Percentiles rank a stretch among this genome's conserved stretches.
These are phyloP conservation scores for Otocyon megalotis DNA, from an alignment of 2,113 vertebrate species.

Conservation along the genomic window DNA sequence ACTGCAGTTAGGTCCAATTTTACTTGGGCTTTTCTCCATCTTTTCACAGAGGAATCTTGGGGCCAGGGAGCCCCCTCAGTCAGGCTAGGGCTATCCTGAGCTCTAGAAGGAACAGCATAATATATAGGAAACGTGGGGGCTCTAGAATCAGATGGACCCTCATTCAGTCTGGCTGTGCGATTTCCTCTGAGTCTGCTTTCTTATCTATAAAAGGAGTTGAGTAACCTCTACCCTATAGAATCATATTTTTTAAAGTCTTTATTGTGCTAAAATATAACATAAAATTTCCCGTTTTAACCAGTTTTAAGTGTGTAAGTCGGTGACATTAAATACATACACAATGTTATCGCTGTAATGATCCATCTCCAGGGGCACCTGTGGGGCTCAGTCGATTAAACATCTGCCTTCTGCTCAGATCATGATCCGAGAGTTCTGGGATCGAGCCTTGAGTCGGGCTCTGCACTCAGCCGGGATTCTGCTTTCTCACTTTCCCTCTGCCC, in stretches of 20 bases:
- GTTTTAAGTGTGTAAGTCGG: background rate
- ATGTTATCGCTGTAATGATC: background rate
- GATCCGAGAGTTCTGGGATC: background rate
- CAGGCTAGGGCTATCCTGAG: background rate
- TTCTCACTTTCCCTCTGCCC: background rate
- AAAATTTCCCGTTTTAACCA: background rate
- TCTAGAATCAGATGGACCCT: background rate
- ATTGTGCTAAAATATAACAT: background rate
- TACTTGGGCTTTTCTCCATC: background rate
- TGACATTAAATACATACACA: background rate
- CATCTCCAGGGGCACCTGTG: background rate
- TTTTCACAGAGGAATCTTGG: background rate
- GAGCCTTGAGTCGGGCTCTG: background rate
- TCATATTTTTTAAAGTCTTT: background rate
- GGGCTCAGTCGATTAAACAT: background rate
- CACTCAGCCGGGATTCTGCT: background rate
- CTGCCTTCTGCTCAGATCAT: background rate
- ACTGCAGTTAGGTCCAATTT: background rate
- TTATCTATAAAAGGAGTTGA: background rate
- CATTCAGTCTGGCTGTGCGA: background rate
- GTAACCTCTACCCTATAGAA: background rate
- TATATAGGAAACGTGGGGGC: background rate
- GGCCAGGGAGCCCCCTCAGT: background rate
- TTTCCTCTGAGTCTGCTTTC: constrained; percentile 21
- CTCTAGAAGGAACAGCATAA: background rate